A percentile compares a stretch with the other conserved stretches of the same genome.
Evolutionary conservation across 1,140 invertebrate species (phyloP).

Genomic region (Monomorium pharaonis): DNA sequence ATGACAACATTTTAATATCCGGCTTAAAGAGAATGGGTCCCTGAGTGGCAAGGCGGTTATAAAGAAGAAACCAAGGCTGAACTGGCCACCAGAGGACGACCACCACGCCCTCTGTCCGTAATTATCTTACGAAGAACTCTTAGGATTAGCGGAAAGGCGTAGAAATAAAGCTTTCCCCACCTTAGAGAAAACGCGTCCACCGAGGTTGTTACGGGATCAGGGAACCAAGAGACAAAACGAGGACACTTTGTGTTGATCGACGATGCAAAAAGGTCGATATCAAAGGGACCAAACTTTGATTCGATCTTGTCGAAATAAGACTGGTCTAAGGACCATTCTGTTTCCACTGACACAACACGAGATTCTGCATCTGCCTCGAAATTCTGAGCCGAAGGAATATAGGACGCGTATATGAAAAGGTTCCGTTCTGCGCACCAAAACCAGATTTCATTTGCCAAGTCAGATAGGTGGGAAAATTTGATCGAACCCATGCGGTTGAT

Average conservation of each 20-base stretch:
- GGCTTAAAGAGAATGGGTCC: neutral
- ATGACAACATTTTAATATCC: neutral
- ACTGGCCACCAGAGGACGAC: neutral
- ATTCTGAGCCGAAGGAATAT: neutral
- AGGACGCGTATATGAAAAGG: neutral
- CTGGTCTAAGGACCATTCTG: neutral
- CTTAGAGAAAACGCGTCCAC: neutral
- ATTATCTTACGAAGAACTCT: neutral
- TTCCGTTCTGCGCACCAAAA: neutral
- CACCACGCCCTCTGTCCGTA: neutral
- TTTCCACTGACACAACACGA: neutral
- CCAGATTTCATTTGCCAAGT: neutral
- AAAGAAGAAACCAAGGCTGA: conserved; percentile 11
- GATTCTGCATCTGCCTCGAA: neutral
- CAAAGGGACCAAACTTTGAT: neutral
- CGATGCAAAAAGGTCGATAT: neutral
- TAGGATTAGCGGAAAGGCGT: neutral
- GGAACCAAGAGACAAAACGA: neutral
- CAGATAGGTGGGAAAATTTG: too few species aligned
- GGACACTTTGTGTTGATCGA: neutral
- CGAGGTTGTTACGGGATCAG: neutral
- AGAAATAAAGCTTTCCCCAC: neutral
- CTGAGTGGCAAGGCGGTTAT: neutral
- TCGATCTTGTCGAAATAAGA: neutral
- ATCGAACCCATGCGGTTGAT: too few species aligned